Conservation (phyloP, 2,888 invertebrate genomes). For the Eubasilissa splendida region DNA sequence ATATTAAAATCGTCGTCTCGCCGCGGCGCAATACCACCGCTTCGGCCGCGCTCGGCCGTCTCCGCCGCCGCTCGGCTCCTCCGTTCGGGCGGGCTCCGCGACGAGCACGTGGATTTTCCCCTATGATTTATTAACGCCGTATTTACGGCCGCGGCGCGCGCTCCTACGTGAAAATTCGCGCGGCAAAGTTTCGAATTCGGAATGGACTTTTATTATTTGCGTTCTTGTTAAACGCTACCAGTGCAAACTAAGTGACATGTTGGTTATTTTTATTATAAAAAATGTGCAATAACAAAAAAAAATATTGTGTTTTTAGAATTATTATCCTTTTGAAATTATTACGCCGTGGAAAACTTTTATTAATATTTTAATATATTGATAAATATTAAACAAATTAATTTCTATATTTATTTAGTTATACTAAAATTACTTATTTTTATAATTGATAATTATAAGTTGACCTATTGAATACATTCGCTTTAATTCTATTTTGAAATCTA, state of each 20-base stretch:
- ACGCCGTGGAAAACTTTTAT: no score
- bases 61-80: constrained; percentile 30
- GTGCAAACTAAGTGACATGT: neutral
- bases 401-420: no score
- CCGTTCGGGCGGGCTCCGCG: neutral
- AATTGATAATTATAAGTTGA: no score
- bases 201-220: constrained; percentile 19
- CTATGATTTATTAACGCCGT: constrained; percentile 47
- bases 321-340: neutral
- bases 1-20: constrained; percentile 50
- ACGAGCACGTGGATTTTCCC: constrained; percentile 48
- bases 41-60: constrained; percentile 33
- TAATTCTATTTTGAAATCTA: no score
- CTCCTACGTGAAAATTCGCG: constrained; percentile 44
- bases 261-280: neutral
- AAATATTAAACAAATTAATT: no score
- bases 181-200: constrained; percentile 19
- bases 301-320: neutral
- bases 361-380: no score
- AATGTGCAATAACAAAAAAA: no score
- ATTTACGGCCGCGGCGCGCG: constrained; percentile 40
- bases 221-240: neutral
- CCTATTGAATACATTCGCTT: no score
- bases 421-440: no score
- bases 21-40: constrained; percentile 40